These are phyloP conservation scores for Leucoraja erinaceus DNA, from an alignment of 2,113 vertebrate species.

Conservation along the genomic window DNA sequence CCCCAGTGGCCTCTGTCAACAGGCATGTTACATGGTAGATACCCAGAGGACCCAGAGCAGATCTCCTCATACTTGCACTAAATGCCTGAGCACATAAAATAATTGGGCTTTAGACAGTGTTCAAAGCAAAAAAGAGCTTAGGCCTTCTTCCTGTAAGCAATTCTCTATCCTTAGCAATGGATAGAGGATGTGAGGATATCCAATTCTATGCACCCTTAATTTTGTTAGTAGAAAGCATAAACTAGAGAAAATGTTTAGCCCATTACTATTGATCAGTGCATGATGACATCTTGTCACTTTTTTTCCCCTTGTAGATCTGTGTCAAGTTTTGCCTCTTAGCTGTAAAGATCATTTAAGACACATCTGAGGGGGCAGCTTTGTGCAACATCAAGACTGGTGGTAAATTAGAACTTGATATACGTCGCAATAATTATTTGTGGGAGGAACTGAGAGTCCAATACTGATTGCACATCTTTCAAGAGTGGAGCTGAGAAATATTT, in stretches of 20 bases:
- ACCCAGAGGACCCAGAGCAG: no score
- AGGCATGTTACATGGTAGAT: no score
- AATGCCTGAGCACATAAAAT: no score
- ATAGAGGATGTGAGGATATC: no score
- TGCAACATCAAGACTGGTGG: neutral
- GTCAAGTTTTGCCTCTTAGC: neutral
- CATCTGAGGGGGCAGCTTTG: neutral
- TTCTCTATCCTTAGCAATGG: neutral
- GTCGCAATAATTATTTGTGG: neutral
- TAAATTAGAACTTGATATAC: neutral
- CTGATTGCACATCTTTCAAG: neutral
- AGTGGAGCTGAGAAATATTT: neutral
- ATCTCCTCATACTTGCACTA: no score
- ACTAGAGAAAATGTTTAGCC: no score
- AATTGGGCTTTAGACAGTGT: no score
- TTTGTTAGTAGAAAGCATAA: neutral
- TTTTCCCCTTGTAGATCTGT: neutral
- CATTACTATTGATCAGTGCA: no score
- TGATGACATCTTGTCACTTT: no score
- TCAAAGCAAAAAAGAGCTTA: no score
- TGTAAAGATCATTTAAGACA: neutral
- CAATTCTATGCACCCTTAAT: neutral
- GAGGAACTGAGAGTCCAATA: neutral
- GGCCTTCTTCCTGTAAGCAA: neutral
- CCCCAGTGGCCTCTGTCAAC: no score